These are phyloP conservation scores for Nothura maculosa DNA, from an alignment of 2,797 vertebrate genomes.

Conservation along the genomic window DNA sequence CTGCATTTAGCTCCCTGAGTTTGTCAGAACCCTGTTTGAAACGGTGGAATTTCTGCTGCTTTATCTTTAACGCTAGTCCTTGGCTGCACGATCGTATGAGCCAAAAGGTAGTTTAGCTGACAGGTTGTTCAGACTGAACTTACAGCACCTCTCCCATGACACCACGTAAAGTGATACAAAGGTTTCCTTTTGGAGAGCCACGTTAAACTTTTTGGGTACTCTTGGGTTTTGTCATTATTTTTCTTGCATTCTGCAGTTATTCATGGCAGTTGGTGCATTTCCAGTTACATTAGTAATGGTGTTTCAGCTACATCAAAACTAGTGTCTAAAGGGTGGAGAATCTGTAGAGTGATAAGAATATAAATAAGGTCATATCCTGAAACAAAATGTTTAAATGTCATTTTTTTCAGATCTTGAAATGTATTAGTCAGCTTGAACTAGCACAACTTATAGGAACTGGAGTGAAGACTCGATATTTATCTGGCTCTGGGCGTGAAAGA, in stretches of 20 bases:
- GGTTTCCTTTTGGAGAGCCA: neutral
- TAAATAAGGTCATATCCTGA: neutral
- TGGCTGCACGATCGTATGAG: accelerated
- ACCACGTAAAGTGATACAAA: neutral
- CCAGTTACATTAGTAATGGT: neutral
- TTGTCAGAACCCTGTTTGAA: neutral
- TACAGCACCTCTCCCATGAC: neutral
- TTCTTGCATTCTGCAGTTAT: neutral
- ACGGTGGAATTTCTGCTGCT: neutral
- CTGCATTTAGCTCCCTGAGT: neutral
- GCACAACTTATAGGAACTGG: slow-evolving; percentile 96
- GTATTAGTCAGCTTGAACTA: slow-evolving; percentile 96
- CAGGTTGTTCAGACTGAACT: neutral
- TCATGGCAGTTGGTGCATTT: neutral
- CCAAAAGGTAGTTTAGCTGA: neutral
- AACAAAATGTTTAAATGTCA: neutral
- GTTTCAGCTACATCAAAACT: neutral
- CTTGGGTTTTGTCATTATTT: neutral
- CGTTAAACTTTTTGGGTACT: neutral
- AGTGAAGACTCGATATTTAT: slow-evolving; percentile 96
- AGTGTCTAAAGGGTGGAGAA: neutral
- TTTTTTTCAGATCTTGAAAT: slow-evolving; percentile 90
- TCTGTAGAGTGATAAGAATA: neutral
- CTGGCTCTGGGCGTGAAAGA: slow-evolving; percentile 91
- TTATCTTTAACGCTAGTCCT: neutral